phyloP scores from a whole-genome alignment of 2,797 vertebrate species.

The Pteropus rufus region DNA sequence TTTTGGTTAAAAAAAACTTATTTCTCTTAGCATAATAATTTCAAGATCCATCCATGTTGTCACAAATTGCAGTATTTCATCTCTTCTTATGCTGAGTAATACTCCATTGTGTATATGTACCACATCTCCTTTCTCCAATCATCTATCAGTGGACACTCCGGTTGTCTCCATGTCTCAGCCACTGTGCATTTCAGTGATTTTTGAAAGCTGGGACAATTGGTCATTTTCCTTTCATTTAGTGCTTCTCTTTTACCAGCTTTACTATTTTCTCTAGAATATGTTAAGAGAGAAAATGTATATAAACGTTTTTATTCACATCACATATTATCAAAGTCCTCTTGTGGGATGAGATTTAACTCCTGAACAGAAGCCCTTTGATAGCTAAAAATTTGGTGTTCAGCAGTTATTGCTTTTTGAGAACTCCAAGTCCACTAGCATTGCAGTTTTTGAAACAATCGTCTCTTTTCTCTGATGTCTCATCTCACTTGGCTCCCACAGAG shows the following conservation, averaged over 20 bases:
- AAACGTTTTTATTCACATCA: slow-evolving; percentile 43
- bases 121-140: too few relatives aligned
- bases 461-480: slow-evolving; percentile 68
- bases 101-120: too few relatives aligned
- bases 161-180: too few relatives aligned
- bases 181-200: background rate
- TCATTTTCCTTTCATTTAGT: background rate
- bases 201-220: background rate
- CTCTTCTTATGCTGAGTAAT: too few relatives aligned
- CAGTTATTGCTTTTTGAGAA: slow-evolving; percentile 61
- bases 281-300: slow-evolving; percentile 43
- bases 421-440: slow-evolving; percentile 59
- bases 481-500: slow-evolving; percentile 51
- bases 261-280: slow-evolving; percentile 39
- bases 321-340: slow-evolving; percentile 47
- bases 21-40: too few relatives aligned
- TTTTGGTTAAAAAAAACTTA: too few relatives aligned
- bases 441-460: slow-evolving; percentile 71
- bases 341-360: slow-evolving; percentile 52
- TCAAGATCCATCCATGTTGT: too few relatives aligned
- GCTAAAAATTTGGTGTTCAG: slow-evolving; percentile 67
- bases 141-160: too few relatives aligned
- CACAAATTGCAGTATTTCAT: too few relatives aligned
- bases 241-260: background rate
- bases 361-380: slow-evolving; percentile 73